These are phyloP conservation scores for Lasioglossum vierecki DNA, from an alignment of 2,888 invertebrate genomes.

Conservation along the genomic window DNA sequence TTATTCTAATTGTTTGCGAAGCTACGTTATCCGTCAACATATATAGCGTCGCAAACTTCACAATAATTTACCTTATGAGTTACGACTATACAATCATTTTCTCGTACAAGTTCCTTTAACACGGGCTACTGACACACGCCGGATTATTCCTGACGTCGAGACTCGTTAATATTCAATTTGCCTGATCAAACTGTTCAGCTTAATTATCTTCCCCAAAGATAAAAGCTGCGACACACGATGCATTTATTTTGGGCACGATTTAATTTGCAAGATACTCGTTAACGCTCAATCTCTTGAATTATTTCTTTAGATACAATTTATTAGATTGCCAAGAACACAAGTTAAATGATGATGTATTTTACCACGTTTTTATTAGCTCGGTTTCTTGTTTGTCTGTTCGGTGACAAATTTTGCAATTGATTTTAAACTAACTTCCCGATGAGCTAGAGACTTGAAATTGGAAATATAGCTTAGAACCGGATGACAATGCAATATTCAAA, in stretches of 20 bases:
- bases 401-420: too few relatives aligned
- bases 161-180: constrained; percentile 16
- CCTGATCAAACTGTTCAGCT: background rate
- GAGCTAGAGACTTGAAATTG: too few relatives aligned
- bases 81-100: constrained; percentile 55
- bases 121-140: background rate
- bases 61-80: constrained; percentile 64
- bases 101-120: constrained; percentile 34
- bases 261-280: background rate
- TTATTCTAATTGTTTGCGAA: constrained; percentile 75
- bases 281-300: background rate
- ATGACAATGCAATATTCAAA: too few relatives aligned
- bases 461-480: too few relatives aligned
- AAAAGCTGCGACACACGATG: background rate
- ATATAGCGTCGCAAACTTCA: constrained; percentile 55
- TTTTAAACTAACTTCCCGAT: too few relatives aligned
- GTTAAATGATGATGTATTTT: background rate
- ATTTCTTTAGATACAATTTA: background rate
- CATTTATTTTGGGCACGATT: background rate
- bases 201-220: background rate
- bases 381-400: too few relatives aligned
- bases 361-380: too few relatives aligned
- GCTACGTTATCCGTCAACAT: constrained; percentile 57
- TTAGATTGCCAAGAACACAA: background rate
- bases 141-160: constrained; percentile 1